These are phyloP conservation scores for Candoia aspera DNA, from an alignment of 2,113 vertebrate genomes.

Conservation along the genomic window DNA sequence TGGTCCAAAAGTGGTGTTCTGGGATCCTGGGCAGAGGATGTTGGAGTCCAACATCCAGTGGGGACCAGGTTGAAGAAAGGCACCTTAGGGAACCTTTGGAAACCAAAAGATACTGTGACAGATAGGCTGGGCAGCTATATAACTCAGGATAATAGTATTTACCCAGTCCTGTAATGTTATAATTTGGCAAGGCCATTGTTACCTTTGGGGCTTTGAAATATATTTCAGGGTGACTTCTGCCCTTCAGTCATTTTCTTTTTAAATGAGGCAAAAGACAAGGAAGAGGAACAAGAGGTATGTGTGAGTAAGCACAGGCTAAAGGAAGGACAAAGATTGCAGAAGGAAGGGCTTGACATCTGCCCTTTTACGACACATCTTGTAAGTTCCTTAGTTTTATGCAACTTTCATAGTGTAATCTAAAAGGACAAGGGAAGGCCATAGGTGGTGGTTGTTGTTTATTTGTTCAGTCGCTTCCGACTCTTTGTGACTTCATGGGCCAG, in stretches of 20 bases:
- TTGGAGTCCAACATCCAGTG: background rate
- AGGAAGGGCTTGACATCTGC: conserved; percentile 13
- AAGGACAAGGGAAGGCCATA: background rate
- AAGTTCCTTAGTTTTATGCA: conserved; percentile 13
- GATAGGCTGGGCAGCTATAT: background rate
- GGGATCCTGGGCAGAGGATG: background rate
- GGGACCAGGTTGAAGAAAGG: background rate
- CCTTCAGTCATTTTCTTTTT: background rate
- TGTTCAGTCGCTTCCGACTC: too few species aligned
- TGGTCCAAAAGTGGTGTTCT: background rate
- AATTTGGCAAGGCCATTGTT: background rate
- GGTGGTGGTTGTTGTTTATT: too few species aligned
- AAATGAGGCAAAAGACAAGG: background rate
- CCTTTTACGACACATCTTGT: conserved; percentile 1
- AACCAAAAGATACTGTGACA: background rate
- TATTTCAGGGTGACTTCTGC: background rate
- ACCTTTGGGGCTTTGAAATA: background rate
- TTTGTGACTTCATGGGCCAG: too few species aligned
- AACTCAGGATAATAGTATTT: background rate
- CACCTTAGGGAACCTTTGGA: background rate
- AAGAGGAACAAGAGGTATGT: conserved; percentile 22
- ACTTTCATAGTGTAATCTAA: background rate
- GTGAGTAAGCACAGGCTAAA: background rate
- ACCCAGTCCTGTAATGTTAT: background rate
- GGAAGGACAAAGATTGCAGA: conserved; percentile 28